Conservation (phyloP, 2,113 vertebrate species). For the Hippocampus abdominalis region DNA sequence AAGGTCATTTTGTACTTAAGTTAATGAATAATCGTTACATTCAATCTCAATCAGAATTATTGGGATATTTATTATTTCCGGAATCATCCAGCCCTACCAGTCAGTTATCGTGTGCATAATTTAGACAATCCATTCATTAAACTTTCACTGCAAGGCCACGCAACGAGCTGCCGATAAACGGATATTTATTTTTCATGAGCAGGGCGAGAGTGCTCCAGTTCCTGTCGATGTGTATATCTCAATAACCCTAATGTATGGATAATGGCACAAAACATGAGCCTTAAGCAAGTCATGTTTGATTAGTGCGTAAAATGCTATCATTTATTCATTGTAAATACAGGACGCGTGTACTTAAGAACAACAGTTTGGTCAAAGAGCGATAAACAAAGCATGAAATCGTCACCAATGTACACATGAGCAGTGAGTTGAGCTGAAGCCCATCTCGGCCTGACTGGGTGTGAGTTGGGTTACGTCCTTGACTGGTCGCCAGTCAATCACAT, state of each 20-base stretch:
- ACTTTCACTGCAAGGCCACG: background rate
- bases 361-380: background rate
- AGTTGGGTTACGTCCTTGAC: background rate
- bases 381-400: background rate
- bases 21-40: no score
- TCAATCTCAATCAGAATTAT: no score
- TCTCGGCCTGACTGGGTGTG: no score
- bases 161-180: background rate
- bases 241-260: background rate
- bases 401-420: background rate
- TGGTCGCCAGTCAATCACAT: background rate
- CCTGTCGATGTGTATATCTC: background rate
- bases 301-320: background rate
- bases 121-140: background rate
- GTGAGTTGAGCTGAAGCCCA: background rate
- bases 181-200: background rate
- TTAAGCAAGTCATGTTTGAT: background rate
- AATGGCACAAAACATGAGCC: background rate
- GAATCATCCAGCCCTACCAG: no score
- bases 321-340: background rate
- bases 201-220: background rate
- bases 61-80: no score
- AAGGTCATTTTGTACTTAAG: no score
- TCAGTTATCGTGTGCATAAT: background rate
- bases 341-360: background rate